Base-by-base conservation (phyloP, 1,140 invertebrate species). In the Cherax quadricarinatus region DNA sequence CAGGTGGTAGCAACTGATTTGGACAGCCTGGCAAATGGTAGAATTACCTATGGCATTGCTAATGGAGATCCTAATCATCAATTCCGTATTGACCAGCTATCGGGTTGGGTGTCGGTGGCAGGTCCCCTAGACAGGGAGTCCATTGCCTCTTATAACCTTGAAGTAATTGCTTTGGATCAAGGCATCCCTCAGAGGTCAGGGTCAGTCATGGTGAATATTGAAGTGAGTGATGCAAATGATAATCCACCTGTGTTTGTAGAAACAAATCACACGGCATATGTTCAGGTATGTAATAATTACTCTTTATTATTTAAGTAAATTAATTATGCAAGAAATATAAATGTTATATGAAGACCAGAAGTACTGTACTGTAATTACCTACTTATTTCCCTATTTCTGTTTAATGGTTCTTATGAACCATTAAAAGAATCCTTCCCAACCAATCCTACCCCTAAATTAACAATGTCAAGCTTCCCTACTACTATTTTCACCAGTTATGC, bases 141-240 rank as follows among this genome's bases (percentile, higher is more conserved):
- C 57, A 96, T 96, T 78, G 95, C 97, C 0, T 96, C 95, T 88
- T 98, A 98, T 95, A 96, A 96, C 21, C 94, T 98, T 14, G 97
- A 98, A 95, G 95, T 98, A 80, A 96, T 97, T 93, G 98, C 98
- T 1, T 96, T 96, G 82, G 98, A 99, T 94, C 96, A 96, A 92
- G 98, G 98, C 12, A 94, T 96, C 84, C 98, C 98, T 9, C 96
- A 96, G 48, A 95, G 98, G 10, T 97, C 97, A 48, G 96, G 96
- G 89, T 96, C 96, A 94, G 97, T 97, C 10, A 95, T 97, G 92
- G 96, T 99, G 0, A 97, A 97, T 94, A 96, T 99, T 70, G 97
- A 98, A 94, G 96, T 99, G 41, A 95, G 96, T 4, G 98, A 99
- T 95, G 97, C 97, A 0, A 99, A 99, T 95, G 98, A 99, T 94